phyloP scores from a whole-genome alignment of 2,888 invertebrate species.

The Lordiphosa fenestrarum region DNA sequence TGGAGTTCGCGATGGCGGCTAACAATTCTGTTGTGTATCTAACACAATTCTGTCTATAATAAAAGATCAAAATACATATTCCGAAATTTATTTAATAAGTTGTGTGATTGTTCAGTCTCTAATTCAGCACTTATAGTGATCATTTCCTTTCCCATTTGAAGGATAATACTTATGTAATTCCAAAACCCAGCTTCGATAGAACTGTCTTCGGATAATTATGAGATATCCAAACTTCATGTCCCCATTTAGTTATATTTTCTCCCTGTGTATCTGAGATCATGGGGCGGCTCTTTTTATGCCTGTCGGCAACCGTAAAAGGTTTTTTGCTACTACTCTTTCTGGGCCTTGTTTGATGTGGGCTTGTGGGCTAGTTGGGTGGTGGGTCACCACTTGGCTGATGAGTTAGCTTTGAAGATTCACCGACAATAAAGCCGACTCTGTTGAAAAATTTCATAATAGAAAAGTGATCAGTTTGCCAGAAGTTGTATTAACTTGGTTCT shows the following conservation, averaged over 20 bases:
- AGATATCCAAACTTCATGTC: no score
- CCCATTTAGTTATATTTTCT: not conserved
- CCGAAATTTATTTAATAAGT: no score
- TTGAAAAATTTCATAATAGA: not conserved
- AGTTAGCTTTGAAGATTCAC: conserved; percentile 53
- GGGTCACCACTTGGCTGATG: conserved; percentile 9
- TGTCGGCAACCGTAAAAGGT: conserved; percentile 62
- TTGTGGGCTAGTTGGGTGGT: conserved; percentile 22
- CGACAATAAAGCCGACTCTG: conserved; percentile 30
- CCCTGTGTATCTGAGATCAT: conserved; percentile 45
- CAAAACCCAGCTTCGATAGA: no score
- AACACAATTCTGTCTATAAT: no score
- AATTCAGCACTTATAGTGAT: no score
- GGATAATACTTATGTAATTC: no score
- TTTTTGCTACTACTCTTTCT: conserved; percentile 30
- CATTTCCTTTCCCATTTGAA: no score
- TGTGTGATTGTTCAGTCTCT: no score
- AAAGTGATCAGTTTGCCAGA: conserved; percentile 3
- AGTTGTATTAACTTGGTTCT: not conserved
- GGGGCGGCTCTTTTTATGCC: conserved; percentile 43
- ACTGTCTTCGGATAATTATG: no score
- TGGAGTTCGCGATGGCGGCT: no score
- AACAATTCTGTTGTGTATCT: no score
- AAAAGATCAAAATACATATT: no score
- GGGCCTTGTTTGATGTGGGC: conserved; percentile 52